phyloP scores from a whole-genome alignment of 2,113 vertebrate genomes.

The Gnathonemus longibarbis region DNA sequence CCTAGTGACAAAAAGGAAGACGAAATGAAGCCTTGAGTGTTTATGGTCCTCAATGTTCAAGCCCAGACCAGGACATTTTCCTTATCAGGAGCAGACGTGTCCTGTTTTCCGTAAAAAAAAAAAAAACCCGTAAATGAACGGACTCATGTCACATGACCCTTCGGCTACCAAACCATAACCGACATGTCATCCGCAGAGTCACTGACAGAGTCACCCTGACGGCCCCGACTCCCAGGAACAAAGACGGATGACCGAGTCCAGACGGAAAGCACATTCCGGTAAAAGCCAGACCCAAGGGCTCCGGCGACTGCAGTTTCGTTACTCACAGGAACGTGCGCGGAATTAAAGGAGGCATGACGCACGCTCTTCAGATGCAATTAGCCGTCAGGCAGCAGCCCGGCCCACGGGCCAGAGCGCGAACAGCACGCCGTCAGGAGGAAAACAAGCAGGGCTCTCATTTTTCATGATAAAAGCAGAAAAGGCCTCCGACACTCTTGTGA shows the following conservation, averaged over 20 bases:
- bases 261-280: slow-evolving; percentile 54
- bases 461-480: slow-evolving; percentile 20
- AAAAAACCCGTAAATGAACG: neutral
- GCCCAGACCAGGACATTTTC: neutral
- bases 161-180: neutral
- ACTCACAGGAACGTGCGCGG: slow-evolving; percentile 42
- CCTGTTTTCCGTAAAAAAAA: neutral
- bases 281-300: slow-evolving; percentile 45
- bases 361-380: slow-evolving; percentile 53
- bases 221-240: slow-evolving; percentile 41
- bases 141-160: neutral
- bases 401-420: slow-evolving; percentile 22
- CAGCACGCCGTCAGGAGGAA: slow-evolving; percentile 26
- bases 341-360: slow-evolving; percentile 51
- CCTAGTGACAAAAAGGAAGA: neutral
- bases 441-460: slow-evolving; percentile 31
- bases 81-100: neutral
- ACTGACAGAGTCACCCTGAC: slow-evolving; percentile 22
- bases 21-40: neutral
- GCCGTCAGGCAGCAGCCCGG: slow-evolving; percentile 40
- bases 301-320: slow-evolving; percentile 37
- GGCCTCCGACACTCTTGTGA: neutral
- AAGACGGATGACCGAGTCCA: slow-evolving; percentile 56
- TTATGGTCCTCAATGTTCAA: neutral
- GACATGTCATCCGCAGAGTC: slow-evolving; percentile 27